phyloP scores from a whole-genome alignment of 2,888 invertebrate species.

The Netelia melanura region DNA sequence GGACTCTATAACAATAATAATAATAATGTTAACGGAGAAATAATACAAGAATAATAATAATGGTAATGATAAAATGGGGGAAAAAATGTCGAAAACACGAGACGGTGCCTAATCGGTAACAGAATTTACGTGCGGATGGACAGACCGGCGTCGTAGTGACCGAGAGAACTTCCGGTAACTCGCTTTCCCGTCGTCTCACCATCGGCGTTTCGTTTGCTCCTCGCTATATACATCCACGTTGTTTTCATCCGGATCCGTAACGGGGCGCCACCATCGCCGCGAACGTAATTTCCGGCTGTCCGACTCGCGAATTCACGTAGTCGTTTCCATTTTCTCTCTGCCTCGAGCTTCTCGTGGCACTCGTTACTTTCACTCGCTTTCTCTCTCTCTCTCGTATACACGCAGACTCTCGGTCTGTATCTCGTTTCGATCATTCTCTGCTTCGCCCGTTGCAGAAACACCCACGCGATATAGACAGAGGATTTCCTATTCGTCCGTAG shows the following conservation, averaged over 20 bases:
- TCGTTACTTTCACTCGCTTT: constrained; percentile 21
- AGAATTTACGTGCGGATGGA: constrained; percentile 34
- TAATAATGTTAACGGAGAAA: no score
- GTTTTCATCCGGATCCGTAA: constrained; percentile 47
- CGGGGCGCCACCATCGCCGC: constrained; percentile 58
- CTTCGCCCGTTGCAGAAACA: constrained; percentile 54
- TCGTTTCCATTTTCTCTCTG: constrained; percentile 68
- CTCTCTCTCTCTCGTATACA: constrained; percentile 1
- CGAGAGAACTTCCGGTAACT: constrained; percentile 63
- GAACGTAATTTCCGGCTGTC: constrained; percentile 77
- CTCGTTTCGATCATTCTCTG: constrained; percentile 47
- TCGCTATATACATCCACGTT: constrained; percentile 1
- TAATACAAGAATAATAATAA: no score
- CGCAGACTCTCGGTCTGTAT: constrained; percentile 4
- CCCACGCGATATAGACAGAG: neutral
- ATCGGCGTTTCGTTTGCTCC: constrained; percentile 40
- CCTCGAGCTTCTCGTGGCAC: neutral
- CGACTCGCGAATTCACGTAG: constrained; percentile 74
- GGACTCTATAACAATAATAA: neutral
- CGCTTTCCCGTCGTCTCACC: constrained; percentile 13
- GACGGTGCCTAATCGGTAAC: constrained; percentile 9
- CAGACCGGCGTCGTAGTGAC: constrained; percentile 53
- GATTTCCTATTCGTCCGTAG: constrained; percentile 12
- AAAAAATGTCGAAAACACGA: constrained; percentile 69
- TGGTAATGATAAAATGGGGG: neutral